These are phyloP conservation scores for Psammodynastes pulverulentus DNA, from an alignment of 2,113 vertebrate genomes.

Conservation along the genomic window DNA sequence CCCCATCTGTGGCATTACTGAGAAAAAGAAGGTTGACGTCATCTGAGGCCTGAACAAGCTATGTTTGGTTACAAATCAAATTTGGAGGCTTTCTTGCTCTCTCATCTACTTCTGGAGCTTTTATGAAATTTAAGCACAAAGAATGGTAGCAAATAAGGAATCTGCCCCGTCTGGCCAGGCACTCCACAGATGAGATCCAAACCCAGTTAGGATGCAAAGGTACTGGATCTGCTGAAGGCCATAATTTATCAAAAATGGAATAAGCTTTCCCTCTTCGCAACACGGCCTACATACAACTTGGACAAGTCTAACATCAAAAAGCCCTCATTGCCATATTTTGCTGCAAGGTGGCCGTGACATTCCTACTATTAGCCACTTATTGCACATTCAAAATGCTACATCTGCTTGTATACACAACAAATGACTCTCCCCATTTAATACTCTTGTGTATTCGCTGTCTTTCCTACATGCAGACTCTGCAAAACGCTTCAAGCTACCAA, in stretches of 20 bases:
- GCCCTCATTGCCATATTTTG: not conserved
- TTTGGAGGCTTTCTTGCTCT: not conserved
- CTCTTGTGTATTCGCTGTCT: not conserved
- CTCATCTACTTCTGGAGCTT: not conserved
- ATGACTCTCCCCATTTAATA: not conserved
- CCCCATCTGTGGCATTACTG: not conserved
- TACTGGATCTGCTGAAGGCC: not conserved
- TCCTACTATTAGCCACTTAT: not conserved
- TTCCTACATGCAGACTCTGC: not conserved
- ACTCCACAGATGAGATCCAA: not conserved
- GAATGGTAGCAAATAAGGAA: not conserved
- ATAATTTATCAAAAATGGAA: not conserved
- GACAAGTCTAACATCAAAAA: not conserved
- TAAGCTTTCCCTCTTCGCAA: not conserved
- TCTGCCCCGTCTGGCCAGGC: not conserved
- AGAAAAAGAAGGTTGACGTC: not conserved
- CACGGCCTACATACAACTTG: not conserved
- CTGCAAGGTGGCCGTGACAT: not conserved
- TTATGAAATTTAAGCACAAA: slow-evolving; percentile 16
- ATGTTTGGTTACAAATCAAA: not conserved
- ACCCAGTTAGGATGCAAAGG: not conserved
- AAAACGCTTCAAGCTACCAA: not conserved
- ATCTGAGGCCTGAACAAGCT: not conserved
- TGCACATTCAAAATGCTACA: not conserved
- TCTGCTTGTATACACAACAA: not conserved